Percentiles rank a stretch among this genome's conserved stretches.
Conservation (phyloP, 2,888 invertebrate species). For the Alloscopus bannaensis region DNA sequence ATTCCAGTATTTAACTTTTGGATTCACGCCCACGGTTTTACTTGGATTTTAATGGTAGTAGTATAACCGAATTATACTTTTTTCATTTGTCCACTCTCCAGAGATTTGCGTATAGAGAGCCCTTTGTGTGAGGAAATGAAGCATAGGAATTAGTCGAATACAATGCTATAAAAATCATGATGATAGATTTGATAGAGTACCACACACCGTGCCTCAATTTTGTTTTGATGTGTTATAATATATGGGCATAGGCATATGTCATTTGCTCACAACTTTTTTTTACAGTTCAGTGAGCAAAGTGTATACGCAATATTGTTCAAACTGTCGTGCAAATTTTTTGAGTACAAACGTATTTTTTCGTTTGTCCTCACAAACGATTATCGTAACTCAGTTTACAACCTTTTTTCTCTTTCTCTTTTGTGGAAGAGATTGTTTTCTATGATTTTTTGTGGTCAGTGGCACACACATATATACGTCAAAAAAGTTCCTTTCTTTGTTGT, state of each 20-base stretch:
- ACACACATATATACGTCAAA: slow-evolving; percentile 8
- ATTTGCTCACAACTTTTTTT: no score
- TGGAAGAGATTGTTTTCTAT: slow-evolving; percentile 23
- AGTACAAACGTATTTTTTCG: slow-evolving; percentile 37
- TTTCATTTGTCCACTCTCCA: slow-evolving; percentile 10
- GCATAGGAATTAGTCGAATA: background rate
- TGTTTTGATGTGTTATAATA: no score
- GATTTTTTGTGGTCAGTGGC: slow-evolving; percentile 49
- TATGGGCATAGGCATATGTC: no score
- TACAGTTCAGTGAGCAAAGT: no score
- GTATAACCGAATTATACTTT: slow-evolving; percentile 20
- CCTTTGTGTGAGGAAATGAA: background rate
- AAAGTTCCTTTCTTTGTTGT: slow-evolving; percentile 35
- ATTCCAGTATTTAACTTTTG: slow-evolving; percentile 26
- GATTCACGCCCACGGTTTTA: slow-evolving; percentile 52
- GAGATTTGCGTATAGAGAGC: no score
- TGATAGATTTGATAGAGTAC: slow-evolving; percentile 16
- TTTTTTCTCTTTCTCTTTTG: slow-evolving; percentile 18
- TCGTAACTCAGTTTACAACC: slow-evolving; percentile 31
- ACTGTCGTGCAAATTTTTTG: slow-evolving; percentile 50
- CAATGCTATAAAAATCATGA: slow-evolving; percentile 5
- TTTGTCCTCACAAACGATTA: slow-evolving; percentile 41
- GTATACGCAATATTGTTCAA: slow-evolving; percentile 23
- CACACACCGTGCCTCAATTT: no score
- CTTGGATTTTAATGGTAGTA: slow-evolving; percentile 24